Evolutionary conservation across 2,113 vertebrate species (phyloP).

Genomic region (Phalacrocorax aristotelis): DNA sequence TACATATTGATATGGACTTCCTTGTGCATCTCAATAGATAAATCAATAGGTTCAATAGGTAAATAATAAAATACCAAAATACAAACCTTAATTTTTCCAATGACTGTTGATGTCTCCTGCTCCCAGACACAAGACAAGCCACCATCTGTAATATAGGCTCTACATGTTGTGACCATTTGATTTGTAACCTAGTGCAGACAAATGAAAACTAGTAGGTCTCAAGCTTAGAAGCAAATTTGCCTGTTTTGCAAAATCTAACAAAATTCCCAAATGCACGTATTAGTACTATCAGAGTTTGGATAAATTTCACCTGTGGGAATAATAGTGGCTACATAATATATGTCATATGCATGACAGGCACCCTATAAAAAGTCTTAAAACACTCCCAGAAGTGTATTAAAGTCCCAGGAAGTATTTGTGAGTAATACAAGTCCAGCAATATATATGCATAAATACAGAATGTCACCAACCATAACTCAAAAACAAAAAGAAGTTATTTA

Average conservation of each 20-base stretch:
- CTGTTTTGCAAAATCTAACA: not conserved
- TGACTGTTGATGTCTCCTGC: constrained; percentile 74
- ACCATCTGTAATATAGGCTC: constrained; percentile 81
- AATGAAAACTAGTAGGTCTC: not conserved
- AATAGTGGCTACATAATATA: not conserved
- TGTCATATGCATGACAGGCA: not conserved
- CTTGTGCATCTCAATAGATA: not conserved
- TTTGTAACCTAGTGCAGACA: constrained; percentile 79
- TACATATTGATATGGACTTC: not conserved
- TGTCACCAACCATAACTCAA: not conserved
- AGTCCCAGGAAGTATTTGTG: not conserved
- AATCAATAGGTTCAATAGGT: not conserved
- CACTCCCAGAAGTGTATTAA: not conserved
- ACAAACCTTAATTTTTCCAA: constrained; percentile 83
- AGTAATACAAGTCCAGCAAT: not conserved
- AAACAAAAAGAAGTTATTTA: not conserved
- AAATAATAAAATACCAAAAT: not conserved
- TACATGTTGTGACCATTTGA: constrained; percentile 85
- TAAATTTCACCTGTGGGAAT: not conserved
- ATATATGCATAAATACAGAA: not conserved
- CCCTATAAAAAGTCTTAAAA: not conserved
- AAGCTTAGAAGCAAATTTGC: not conserved
- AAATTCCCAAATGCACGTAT: not conserved
- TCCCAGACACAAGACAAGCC: constrained; percentile 79
- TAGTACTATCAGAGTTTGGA: not conserved